phyloP scores from a whole-genome alignment of 2,888 invertebrate species.

The Coelinius sp. region DNA sequence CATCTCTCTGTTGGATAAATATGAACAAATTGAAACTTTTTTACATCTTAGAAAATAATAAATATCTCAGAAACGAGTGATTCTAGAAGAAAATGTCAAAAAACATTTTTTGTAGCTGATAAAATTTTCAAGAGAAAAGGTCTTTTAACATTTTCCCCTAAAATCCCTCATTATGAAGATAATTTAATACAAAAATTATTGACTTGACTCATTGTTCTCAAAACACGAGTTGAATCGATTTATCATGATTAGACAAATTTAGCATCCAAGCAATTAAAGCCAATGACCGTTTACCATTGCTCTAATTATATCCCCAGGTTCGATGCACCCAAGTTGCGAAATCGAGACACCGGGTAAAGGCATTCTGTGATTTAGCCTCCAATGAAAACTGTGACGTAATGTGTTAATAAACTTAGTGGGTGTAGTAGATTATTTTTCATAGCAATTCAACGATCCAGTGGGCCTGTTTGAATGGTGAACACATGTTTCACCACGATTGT shows the following conservation, averaged over 20 bases:
- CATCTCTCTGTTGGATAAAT: constrained; percentile 61
- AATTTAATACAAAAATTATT: too few species aligned
- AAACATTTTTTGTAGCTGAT: too few species aligned
- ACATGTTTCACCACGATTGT: not conserved
- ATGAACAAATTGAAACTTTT: not conserved
- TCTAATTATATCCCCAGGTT: constrained; percentile 20
- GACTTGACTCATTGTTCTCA: not conserved
- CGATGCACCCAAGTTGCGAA: constrained; percentile 12
- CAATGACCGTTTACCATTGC: constrained; percentile 13
- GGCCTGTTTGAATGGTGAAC: not conserved
- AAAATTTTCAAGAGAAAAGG: too few species aligned
- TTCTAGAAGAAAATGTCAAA: too few species aligned
- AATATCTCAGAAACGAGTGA: too few species aligned
- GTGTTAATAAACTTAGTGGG: constrained; percentile 17
- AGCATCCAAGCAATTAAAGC: not conserved
- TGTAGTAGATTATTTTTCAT: not conserved
- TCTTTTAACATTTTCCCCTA: too few species aligned
- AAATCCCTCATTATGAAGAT: too few species aligned
- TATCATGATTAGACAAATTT: not conserved
- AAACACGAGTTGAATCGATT: not conserved
- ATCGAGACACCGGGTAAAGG: not conserved
- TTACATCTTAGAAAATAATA: too few species aligned
- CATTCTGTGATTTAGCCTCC: constrained; percentile 8
- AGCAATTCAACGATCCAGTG: not conserved
- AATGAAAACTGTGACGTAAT: not conserved